Evolutionary conservation across 2,888 invertebrate species (phyloP).

Genomic region (Hirtodrosophila cameraria): DNA sequence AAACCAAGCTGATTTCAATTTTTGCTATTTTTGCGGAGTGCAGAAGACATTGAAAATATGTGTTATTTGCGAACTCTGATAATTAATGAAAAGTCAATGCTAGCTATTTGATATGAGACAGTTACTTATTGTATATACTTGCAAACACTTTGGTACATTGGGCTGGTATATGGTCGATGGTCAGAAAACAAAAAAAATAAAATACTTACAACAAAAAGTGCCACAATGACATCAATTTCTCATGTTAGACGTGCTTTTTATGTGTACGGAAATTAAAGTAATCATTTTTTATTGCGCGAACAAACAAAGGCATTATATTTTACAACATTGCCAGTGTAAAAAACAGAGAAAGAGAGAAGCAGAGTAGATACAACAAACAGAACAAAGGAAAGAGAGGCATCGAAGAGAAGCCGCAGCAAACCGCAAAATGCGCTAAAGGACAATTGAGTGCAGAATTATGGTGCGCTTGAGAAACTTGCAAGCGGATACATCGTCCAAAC

Average conservation of each 20-base stretch:
- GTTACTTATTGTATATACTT: too few species aligned
- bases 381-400: constrained; percentile 23
- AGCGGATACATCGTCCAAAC: constrained; percentile 64
- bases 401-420: constrained; percentile 25
- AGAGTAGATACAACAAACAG: neutral
- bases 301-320: constrained; percentile 79
- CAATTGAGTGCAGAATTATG: constrained; percentile 77
- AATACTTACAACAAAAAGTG: constrained; percentile 25
- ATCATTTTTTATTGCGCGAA: constrained; percentile 78
- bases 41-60: too few species aligned
- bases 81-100: too few species aligned
- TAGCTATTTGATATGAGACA: too few species aligned
- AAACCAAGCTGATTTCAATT: too few species aligned
- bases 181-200: neutral
- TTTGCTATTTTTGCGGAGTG: too few species aligned
- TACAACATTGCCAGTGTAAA: constrained; percentile 51
- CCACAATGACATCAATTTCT: constrained; percentile 71
- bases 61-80: too few species aligned
- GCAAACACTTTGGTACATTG: neutral
- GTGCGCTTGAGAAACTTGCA: constrained; percentile 61
- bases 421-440: constrained; percentile 73
- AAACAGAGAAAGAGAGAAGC: neutral
- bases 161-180: constrained; percentile 11
- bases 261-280: constrained; percentile 78
- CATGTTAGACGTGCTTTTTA: constrained; percentile 74